A percentile compares a stretch with the other conserved stretches of the same genome.
Evolutionary conservation across 2,797 vertebrate genomes (phyloP).

Genomic region (Paramormyrops hopkinsi): DNA sequence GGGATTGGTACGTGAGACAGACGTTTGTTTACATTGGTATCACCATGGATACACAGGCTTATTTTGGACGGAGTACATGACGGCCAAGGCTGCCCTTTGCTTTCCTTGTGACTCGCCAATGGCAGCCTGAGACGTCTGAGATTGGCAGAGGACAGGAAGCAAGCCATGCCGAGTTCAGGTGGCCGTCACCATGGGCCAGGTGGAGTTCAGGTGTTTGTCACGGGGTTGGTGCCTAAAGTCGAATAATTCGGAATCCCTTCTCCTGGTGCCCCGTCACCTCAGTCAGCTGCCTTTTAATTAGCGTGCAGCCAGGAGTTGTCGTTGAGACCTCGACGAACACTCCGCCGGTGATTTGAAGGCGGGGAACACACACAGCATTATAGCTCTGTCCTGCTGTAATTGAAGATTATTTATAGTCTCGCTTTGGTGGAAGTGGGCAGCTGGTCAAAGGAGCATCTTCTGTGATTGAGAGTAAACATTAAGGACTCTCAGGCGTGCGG

Average conservation of each 20-base stretch:
- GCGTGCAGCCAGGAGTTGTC: background rate
- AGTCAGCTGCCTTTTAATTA: background rate
- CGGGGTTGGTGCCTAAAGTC: background rate
- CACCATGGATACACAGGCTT: background rate
- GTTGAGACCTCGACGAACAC: background rate
- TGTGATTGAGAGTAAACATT: slow-evolving; percentile 1
- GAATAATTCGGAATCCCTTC: background rate
- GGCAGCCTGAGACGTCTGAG: background rate
- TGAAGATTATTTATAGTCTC: slow-evolving; percentile 2
- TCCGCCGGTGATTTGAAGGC: background rate
- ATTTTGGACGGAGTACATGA: background rate
- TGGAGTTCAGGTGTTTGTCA: background rate
- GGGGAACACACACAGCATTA: background rate
- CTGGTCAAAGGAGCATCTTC: slow-evolving; percentile 1
- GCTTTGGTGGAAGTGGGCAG: background rate
- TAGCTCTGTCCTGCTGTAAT: background rate
- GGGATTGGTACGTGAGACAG: background rate
- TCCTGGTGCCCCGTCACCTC: background rate
- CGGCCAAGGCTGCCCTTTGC: background rate
- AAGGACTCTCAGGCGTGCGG: background rate
- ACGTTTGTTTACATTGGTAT: background rate
- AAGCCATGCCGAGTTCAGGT: background rate
- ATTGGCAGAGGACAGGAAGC: background rate
- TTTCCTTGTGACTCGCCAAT: background rate
- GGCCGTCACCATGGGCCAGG: background rate